These are phyloP conservation scores for Psittacula cyanocephala DNA, from an alignment of 2,113 vertebrate genomes.

Conservation along the genomic window DNA sequence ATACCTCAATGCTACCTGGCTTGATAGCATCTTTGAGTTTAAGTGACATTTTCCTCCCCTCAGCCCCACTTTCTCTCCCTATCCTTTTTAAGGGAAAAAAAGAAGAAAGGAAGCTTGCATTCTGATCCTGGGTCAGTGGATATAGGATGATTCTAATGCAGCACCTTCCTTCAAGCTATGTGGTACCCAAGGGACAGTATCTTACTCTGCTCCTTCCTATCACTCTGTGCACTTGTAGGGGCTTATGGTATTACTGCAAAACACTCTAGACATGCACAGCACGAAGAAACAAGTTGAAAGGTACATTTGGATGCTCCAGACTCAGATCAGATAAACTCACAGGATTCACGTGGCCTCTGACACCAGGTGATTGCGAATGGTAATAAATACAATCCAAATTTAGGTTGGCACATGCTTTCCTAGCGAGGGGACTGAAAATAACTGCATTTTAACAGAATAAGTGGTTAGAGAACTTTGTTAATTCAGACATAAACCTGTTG, in stretches of 20 bases:
- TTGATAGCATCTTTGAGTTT: background rate
- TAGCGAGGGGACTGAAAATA: slow-evolving; percentile 12
- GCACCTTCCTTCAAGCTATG: slow-evolving; percentile 46
- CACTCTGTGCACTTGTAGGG: slow-evolving; percentile 51
- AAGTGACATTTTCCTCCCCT: background rate
- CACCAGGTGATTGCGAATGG: slow-evolving; percentile 47
- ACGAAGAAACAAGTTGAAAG: slow-evolving; percentile 55
- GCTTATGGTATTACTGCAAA: slow-evolving; percentile 63
- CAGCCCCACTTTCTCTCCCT: background rate
- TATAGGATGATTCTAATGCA: slow-evolving; percentile 56
- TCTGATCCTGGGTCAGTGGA: slow-evolving; percentile 42
- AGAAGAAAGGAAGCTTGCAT: background rate
- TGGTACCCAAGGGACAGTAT: background rate
- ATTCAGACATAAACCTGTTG: slow-evolving; percentile 60
- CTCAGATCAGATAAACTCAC: slow-evolving; percentile 65
- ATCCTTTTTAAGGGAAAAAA: background rate
- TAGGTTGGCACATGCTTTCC: slow-evolving; percentile 52
- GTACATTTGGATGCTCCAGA: slow-evolving; percentile 40
- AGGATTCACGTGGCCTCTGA: slow-evolving; percentile 37
- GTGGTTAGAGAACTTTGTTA: slow-evolving; percentile 55
- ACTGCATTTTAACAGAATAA: slow-evolving; percentile 44
- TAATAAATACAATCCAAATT: slow-evolving; percentile 60
- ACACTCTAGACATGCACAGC: slow-evolving; percentile 55
- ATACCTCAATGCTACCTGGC: background rate
- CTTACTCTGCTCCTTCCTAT: slow-evolving; percentile 48